Base-by-base conservation (phyloP, 2,797 vertebrate genomes). In the Scolopax rusticola region DNA sequence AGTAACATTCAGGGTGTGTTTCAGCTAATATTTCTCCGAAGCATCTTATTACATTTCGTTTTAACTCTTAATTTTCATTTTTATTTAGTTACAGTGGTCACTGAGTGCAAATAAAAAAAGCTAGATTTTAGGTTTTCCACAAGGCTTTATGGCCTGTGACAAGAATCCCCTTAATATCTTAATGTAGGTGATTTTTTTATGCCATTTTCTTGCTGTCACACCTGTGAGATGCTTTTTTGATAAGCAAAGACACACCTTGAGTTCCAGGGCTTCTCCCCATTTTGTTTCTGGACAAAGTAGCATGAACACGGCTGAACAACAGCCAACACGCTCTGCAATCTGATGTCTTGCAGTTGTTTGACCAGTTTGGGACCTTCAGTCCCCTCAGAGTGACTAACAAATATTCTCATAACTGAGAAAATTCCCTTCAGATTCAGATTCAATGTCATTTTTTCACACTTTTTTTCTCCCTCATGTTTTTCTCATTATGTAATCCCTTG, bases 261-360 rank as follows among this genome's bases (percentile, higher is more conserved):
- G n/a, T 80, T 40, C 45, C 79, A 63, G 23, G 10, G 11, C 12
- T 87, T 50, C 20, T 80, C 20, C 18, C 11, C 4, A 3, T n/a
- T 23, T 41, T 74, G 5, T 11, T 33, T 38, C 18, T 50, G 51
- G 41, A 24, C 32, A 33, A 38, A 73, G 24, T 23, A 69, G 12
- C 27, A 11, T 2, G 27, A 27, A 23, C 13, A 10, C 3, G 4
- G 2, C 30, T 23, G 51, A 74, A 57, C 0, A 3, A 15, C 50
- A 47, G n/a, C 25, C 36, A 68, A 15, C 18, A 5, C 12, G 6
- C 8, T 60, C 12, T 1, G 1, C 9, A 53, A 0, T 6, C 8
- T 7, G 15, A 3, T 65, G 41, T 12, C 63, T 15, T 41, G 11
- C 16, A 13, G 33, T 38, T 11, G 1, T 71, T 64, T 59, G 40